phyloP scores from a whole-genome alignment of 1,140 invertebrate species.

The Diachasma alloeum region DNA sequence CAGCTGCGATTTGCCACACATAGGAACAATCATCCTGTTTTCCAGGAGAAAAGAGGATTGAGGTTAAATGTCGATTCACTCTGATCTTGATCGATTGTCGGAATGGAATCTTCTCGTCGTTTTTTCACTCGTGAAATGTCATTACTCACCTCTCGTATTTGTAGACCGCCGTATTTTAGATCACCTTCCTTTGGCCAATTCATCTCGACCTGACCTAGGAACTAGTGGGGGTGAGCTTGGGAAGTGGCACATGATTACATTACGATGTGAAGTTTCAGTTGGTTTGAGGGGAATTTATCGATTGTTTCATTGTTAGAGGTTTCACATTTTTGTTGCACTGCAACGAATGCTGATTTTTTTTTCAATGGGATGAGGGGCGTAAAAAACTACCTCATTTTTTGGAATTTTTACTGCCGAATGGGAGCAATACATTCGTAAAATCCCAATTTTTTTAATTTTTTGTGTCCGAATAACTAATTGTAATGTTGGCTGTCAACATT shows the following conservation, averaged over 20 bases:
- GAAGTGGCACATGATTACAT: not conserved
- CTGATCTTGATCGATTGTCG: not conserved
- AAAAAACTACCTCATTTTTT: too few species aligned
- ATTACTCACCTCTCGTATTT: slow-evolving; percentile 43
- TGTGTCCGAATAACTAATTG: too few species aligned
- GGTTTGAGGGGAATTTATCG: not conserved
- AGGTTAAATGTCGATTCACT: slow-evolving; percentile 11
- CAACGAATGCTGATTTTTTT: too few species aligned
- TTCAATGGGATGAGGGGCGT: too few species aligned
- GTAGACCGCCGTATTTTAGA: slow-evolving; percentile 38
- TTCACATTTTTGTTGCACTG: too few species aligned
- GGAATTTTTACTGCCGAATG: too few species aligned
- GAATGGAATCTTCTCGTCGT: not conserved
- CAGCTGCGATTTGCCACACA: slow-evolving; percentile 50
- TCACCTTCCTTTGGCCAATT: not conserved
- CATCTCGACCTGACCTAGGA: slow-evolving; percentile 18
- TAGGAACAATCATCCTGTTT: slow-evolving; percentile 57
- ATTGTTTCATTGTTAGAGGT: too few species aligned
- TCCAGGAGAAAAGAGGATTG: slow-evolving; percentile 22
- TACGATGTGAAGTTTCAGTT: slow-evolving; percentile 32
- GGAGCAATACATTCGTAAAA: too few species aligned
- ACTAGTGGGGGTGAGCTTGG: not conserved
- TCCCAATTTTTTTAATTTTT: too few species aligned
- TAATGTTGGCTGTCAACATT: too few species aligned
- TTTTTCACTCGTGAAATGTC: slow-evolving; percentile 18